Evolutionary conservation across 2,113 vertebrate species (phyloP), one percentile per base, ranked within the genome.

Genomic region (Carollia perspicillata): DNA sequence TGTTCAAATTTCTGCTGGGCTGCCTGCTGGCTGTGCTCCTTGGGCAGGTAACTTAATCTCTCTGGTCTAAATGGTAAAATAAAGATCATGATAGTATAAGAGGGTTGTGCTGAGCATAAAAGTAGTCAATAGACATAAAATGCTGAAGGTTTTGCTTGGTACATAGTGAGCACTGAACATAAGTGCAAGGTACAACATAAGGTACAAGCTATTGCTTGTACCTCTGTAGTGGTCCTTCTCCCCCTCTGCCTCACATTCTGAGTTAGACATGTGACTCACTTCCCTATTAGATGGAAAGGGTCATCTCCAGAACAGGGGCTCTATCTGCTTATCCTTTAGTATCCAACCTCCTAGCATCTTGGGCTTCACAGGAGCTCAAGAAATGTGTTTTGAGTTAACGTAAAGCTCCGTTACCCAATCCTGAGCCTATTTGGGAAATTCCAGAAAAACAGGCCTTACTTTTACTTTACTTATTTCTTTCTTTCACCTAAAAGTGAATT

Each of bases 401-500:
- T 28, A 22, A 86, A 86, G 86, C 33, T 58, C 14, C 16, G 26
- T 10, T 30, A 12, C 33, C 13, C 6, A 16, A 55, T 23, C n/a
- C 65, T 47, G n/a, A 94, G 71, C 6, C 1, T 60, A 35, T 65
- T 51, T 74, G 72, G 49, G 40, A 63, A 91, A 66, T 75, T 84
- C 30, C 69, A 86, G 79, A 84, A 63, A 53, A 84, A 51, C 3
- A 40, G 78, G 7, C 17, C 53, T 53, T 33, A 1, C 5, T 60
- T 60, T 60, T 60, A 60, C 58, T 60, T 60, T 26, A 60, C 58
- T 60, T 22, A 13, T 53, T 71, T 22, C 30, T 80, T 85, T 91
- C 33, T 96, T 95, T 89, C 14, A 93, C 53, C 42, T 69, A 23
- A 86, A 89, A 71, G 35, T 47, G n/a, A 69, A 55, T 28, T 85